Evolutionary conservation across 1,140 invertebrate genomes (phyloP).

Genomic region (Orussus abietinus): DNA sequence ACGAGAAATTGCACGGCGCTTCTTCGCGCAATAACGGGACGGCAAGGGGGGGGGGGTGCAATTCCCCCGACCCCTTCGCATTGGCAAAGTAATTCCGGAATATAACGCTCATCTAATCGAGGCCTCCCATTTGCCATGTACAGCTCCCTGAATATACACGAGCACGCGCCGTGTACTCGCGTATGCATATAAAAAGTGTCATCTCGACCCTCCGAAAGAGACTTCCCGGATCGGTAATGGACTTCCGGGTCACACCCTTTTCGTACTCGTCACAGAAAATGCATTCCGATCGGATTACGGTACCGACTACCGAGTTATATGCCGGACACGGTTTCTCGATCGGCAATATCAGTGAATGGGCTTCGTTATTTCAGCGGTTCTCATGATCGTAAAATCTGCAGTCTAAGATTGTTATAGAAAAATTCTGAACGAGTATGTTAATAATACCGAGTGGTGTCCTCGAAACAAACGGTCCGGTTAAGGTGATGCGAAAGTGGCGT

Average conservation of each 20-base stretch:
- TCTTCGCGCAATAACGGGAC: too few relatives aligned
- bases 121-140: too few relatives aligned
- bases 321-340: conserved; percentile 11
- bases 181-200: conserved; percentile 8
- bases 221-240: too few relatives aligned
- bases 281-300: conserved; percentile 34
- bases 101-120: conserved; percentile 1
- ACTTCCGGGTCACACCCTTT: conserved; percentile 1
- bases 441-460: conserved; percentile 10
- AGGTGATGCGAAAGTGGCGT: too few relatives aligned
- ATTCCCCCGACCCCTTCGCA: too few relatives aligned
- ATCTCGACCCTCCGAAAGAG: not conserved
- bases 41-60: too few relatives aligned
- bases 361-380: conserved; percentile 23
- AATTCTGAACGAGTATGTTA: conserved; percentile 7
- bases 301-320: conserved; percentile 8
- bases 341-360: conserved; percentile 27
- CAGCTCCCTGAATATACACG: not conserved
- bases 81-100: too few relatives aligned
- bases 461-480: conserved; percentile 12
- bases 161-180: conserved; percentile 8
- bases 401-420: conserved; percentile 5
- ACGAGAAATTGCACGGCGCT: too few relatives aligned
- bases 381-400: conserved; percentile 14
- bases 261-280: conserved; percentile 21